Evolutionary conservation across 2,888 invertebrate genomes (phyloP).

Genomic region (Drosophila testacea): DNA sequence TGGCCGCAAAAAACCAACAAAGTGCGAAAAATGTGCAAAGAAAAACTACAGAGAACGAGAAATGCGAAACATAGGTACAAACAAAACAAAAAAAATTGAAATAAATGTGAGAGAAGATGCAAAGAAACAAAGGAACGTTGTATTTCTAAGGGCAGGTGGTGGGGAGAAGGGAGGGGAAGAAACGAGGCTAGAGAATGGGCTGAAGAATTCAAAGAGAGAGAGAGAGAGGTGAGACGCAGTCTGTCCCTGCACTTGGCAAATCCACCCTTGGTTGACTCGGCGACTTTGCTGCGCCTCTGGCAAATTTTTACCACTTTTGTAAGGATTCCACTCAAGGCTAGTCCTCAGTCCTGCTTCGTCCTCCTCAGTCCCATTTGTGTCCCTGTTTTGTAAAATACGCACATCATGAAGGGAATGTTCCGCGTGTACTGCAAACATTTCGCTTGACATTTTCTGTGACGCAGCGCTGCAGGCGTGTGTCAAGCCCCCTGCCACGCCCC

Average conservation of each 20-base stretch:
- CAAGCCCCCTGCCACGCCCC: constrained; percentile 46
- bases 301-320: constrained; percentile 76
- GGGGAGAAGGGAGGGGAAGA: too few species aligned
- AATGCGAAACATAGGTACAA: constrained; percentile 34
- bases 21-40: constrained; percentile 60
- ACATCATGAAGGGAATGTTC: constrained; percentile 27
- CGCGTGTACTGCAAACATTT: constrained; percentile 10
- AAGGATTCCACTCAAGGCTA: constrained; percentile 77
- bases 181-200: constrained; percentile 6
- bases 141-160: constrained; percentile 24
- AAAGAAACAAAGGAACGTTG: constrained; percentile 57
- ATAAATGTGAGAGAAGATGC: constrained; percentile 41
- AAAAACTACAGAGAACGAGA: constrained; percentile 48
- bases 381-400: constrained; percentile 43
- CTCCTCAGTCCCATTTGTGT: constrained; percentile 17
- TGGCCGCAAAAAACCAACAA: constrained; percentile 42
- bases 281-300: constrained; percentile 52
- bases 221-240: constrained; percentile 17
- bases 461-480: constrained; percentile 59
- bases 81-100: constrained; percentile 19
- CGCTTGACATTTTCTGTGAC: constrained; percentile 42
- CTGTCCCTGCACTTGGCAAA: constrained; percentile 67
- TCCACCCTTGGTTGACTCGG: constrained; percentile 64
- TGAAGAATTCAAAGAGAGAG: not conserved
- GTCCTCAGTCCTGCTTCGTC: constrained; percentile 18